These are phyloP conservation scores for Propsilocerus akamusi DNA, from an alignment of 1,140 invertebrate species.

Conservation along the genomic window DNA sequence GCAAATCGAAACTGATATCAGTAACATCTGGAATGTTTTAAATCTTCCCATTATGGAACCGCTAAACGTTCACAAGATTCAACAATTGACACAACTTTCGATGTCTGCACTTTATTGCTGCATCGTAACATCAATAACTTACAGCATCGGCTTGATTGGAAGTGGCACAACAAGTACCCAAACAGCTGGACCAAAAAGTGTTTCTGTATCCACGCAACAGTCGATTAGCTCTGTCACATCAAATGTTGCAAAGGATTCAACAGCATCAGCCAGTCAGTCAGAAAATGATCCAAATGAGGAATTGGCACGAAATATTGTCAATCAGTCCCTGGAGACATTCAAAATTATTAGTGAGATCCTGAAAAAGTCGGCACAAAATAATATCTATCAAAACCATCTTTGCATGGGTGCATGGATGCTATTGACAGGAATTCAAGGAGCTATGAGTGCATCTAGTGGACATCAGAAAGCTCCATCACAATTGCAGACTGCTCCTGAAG, in stretches of 20 bases:
- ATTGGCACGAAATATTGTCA: slow-evolving; percentile 22
- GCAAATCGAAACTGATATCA: slow-evolving; percentile 65
- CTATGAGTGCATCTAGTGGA: slow-evolving; percentile 26
- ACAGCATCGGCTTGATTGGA: slow-evolving; percentile 27
- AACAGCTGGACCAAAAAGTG: slow-evolving; percentile 16
- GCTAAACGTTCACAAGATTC: slow-evolving; percentile 56
- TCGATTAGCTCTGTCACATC: slow-evolving; percentile 8
- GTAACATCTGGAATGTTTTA: slow-evolving; percentile 61
- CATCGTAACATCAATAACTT: slow-evolving; percentile 46
- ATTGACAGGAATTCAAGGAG: slow-evolving; percentile 62
- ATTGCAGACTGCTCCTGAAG: slow-evolving; percentile 9
- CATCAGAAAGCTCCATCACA: slow-evolving; percentile 3
- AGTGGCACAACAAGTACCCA: slow-evolving; percentile 14
- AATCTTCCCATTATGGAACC: slow-evolving; percentile 75
- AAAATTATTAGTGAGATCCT: slow-evolving; percentile 61
- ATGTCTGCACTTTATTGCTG: slow-evolving; percentile 59
- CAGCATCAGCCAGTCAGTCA: neutral
- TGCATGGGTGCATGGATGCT: slow-evolving; percentile 75
- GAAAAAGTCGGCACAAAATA: slow-evolving; percentile 61
- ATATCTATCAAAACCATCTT: slow-evolving; percentile 76
- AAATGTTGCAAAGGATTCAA: slow-evolving; percentile 11
- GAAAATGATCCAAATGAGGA: slow-evolving; percentile 18
- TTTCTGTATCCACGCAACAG: slow-evolving; percentile 10
- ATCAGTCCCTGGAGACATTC: slow-evolving; percentile 63
- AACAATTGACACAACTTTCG: slow-evolving; percentile 54